A percentile compares a stretch with the other conserved stretches of the same genome.
Conservation (phyloP, 2,797 vertebrate genomes). For the Nyctibius grandis region DNA sequence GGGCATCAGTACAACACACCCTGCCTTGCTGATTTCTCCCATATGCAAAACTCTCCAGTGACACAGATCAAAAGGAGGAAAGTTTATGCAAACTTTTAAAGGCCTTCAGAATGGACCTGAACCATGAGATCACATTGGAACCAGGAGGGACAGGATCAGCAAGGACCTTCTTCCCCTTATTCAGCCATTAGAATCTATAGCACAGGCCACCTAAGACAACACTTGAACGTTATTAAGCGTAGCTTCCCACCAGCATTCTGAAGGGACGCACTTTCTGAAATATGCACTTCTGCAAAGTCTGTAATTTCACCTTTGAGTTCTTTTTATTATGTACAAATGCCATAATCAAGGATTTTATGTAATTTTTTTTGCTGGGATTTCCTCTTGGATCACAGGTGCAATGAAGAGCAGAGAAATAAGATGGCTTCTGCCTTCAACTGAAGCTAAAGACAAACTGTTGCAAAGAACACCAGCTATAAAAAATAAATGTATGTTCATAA, state of each 20-base stretch:
- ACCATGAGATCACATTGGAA: rapidly evolving
- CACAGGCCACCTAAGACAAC: background rate
- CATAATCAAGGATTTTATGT: background rate
- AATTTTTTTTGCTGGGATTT: background rate
- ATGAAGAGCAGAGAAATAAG: background rate
- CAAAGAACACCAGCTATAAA: background rate
- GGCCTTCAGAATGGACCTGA: background rate
- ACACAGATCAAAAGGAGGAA: background rate
- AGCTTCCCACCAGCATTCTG: background rate
- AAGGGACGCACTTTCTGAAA: background rate
- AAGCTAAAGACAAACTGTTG: background rate
- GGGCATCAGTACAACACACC: background rate
- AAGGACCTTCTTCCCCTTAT: background rate
- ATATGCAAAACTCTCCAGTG: background rate
- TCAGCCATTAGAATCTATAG: background rate
- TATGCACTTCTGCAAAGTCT: background rate
- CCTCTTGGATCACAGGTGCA: background rate
- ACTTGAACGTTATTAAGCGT: background rate
- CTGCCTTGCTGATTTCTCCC: background rate
- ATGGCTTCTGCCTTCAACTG: background rate
- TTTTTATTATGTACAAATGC: background rate
- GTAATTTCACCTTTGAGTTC: background rate
- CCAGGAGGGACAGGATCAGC: background rate
- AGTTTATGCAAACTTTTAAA: background rate
- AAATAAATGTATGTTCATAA: background rate